Evolutionary conservation across 2,888 invertebrate species (phyloP).

Genomic region (Diarsia dahlii): DNA sequence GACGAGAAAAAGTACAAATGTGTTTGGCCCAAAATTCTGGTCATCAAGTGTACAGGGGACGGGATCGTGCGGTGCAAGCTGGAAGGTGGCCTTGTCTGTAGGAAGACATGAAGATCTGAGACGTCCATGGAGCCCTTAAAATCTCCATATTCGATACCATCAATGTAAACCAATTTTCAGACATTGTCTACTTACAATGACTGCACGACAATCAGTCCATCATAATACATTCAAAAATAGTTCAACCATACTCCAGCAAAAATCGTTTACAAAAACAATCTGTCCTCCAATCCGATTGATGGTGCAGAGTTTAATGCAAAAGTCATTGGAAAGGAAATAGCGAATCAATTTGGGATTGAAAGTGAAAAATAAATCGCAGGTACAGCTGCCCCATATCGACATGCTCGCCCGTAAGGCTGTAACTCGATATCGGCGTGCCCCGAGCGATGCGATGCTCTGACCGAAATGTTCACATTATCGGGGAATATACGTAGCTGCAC

Average conservation of each 20-base stretch:
- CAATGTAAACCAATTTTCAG: background rate
- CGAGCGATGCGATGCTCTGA: slow-evolving; percentile 50
- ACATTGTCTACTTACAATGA: background rate
- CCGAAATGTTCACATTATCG: slow-evolving; percentile 61
- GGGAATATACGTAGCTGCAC: slow-evolving; percentile 25
- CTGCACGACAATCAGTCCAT: no score
- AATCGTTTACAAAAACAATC: slow-evolving; percentile 36
- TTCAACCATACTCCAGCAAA: slow-evolving; percentile 16
- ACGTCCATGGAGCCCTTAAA: background rate
- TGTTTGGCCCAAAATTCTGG: background rate
- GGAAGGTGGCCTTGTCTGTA: background rate
- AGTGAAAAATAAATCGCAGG: slow-evolving; percentile 71
- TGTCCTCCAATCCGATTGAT: slow-evolving; percentile 46
- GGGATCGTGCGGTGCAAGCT: background rate
- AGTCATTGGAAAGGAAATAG: slow-evolving; percentile 63
- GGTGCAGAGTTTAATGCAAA: slow-evolving; percentile 57
- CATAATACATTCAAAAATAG: slow-evolving; percentile 4
- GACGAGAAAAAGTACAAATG: no score
- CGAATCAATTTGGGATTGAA: slow-evolving; percentile 66
- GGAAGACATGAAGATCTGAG: background rate
- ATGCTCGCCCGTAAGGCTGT: slow-evolving; percentile 17
- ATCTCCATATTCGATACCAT: background rate
- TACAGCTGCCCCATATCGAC: slow-evolving; percentile 51
- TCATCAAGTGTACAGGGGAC: background rate
- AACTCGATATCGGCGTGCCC: slow-evolving; percentile 63